phyloP scores from a whole-genome alignment of 2,113 vertebrate genomes.

The Hemichromis elongatus region DNA sequence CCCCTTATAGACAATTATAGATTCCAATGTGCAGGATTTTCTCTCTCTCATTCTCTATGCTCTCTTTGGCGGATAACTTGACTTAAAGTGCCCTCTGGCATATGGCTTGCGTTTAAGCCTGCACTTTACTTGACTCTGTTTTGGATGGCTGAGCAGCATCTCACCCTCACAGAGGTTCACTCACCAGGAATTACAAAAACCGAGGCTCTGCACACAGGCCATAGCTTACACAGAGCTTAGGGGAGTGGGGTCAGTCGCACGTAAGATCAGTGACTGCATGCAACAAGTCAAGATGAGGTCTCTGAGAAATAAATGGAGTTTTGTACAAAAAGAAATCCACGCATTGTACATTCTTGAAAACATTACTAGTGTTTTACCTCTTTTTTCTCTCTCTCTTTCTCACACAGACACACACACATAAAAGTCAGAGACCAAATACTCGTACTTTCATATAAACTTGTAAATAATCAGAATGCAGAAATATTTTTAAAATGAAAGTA shows the following conservation, averaged over 20 bases:
- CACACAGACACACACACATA: neutral
- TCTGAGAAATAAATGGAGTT: neutral
- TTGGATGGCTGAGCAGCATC: neutral
- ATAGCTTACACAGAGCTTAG: neutral
- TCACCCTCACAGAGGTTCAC: neutral
- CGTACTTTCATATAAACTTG: neutral
- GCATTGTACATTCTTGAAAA: neutral
- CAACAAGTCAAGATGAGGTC: neutral
- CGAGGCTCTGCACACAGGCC: neutral
- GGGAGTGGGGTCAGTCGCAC: neutral
- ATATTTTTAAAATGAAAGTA: neutral
- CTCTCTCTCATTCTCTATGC: neutral
- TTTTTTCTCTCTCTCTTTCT: neutral
- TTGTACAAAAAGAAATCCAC: neutral
- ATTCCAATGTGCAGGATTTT: neutral
- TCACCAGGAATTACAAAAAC: conserved; percentile 6
- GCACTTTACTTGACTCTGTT: conserved; percentile 21
- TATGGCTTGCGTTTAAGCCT: neutral
- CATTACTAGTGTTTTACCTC: neutral
- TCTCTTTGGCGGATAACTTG: neutral
- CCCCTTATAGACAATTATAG: neutral
- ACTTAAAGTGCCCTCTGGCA: neutral
- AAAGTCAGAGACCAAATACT: neutral
- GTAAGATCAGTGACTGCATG: neutral
- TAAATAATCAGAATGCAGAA: neutral